Evolutionary conservation across 2,113 vertebrate genomes (phyloP).

Genomic region (Phalacrocorax carbo): DNA sequence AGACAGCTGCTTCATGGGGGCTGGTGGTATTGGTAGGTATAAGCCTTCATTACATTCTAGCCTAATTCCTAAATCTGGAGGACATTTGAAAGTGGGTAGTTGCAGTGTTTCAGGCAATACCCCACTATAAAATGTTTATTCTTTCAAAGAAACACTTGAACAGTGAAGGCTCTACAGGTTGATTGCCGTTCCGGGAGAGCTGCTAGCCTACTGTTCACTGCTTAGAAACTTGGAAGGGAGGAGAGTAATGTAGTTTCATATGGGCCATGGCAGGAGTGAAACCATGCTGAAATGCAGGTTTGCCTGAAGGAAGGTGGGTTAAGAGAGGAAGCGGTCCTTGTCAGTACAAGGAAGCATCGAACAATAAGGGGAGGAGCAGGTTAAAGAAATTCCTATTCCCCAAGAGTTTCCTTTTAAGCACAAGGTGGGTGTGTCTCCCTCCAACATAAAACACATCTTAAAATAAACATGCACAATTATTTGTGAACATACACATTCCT

Average conservation of each 20-base stretch:
- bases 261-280: not conserved
- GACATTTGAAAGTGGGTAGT: not conserved
- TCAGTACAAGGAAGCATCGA: slow-evolving; percentile 64
- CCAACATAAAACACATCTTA: slow-evolving; percentile 35
- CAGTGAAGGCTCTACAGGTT: not conserved
- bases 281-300: not conserved
- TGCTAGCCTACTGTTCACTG: not conserved
- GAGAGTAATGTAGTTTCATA: not conserved
- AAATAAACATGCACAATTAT: slow-evolving; percentile 53
- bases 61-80: not conserved
- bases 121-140: not conserved
- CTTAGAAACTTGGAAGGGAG: not conserved
- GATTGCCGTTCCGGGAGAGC: not conserved
- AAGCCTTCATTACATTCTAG: not conserved
- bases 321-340: slow-evolving; percentile 53
- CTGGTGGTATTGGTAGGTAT: not conserved
- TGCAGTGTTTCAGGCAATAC: not conserved
- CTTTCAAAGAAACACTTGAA: not conserved
- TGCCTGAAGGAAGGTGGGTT: slow-evolving; percentile 54
- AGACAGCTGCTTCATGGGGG: not conserved
- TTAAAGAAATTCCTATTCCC: slow-evolving; percentile 59
- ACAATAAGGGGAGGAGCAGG: slow-evolving; percentile 71
- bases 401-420: slow-evolving; percentile 60
- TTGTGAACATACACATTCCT: slow-evolving; percentile 37
- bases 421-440: slow-evolving; percentile 52